Percentiles rank a stretch among this genome's conserved stretches.
phyloP scores from a whole-genome alignment of 2,797 vertebrate genomes.

The Podarcis siculus region DNA sequence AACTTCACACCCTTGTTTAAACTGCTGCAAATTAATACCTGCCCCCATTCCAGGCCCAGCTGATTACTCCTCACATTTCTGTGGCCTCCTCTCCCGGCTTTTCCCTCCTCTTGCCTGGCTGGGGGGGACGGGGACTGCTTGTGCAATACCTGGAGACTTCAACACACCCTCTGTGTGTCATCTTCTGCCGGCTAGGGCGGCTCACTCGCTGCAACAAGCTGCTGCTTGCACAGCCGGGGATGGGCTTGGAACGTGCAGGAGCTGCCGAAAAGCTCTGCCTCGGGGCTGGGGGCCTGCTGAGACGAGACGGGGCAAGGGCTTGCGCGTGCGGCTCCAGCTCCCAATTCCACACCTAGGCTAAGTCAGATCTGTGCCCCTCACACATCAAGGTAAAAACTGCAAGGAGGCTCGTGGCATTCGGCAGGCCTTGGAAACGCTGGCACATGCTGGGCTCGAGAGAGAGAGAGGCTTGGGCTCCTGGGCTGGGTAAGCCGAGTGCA shows the following conservation, averaged over 20 bases:
- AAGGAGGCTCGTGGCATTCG: neutral
- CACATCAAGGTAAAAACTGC: neutral
- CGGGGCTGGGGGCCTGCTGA: conserved; percentile 53
- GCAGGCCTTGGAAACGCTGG: neutral
- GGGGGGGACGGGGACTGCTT: neutral
- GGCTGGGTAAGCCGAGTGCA: neutral
- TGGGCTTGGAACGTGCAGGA: conserved; percentile 50
- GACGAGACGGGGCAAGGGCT: conserved; percentile 45
- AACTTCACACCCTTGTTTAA: neutral
- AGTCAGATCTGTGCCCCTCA: neutral
- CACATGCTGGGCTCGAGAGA: neutral
- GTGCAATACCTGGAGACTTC: conserved; percentile 26
- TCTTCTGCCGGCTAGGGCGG: conserved; percentile 35
- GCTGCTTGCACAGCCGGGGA: conserved; percentile 50
- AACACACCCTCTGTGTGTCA: conserved; percentile 44
- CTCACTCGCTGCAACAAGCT: conserved; percentile 66
- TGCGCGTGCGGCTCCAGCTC: conserved; percentile 41
- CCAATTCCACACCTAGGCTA: neutral
- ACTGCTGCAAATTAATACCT: neutral
- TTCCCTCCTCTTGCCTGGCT: neutral
- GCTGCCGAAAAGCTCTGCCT: conserved; percentile 67
- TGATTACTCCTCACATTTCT: neutral
- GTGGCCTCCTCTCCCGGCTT: neutral
- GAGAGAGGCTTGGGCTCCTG: neutral
- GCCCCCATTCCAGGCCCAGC: neutral